A percentile compares a stretch with the other conserved stretches of the same genome.
phyloP scores from a whole-genome alignment of 2,888 invertebrate species.

The Pandemis corylana region DNA sequence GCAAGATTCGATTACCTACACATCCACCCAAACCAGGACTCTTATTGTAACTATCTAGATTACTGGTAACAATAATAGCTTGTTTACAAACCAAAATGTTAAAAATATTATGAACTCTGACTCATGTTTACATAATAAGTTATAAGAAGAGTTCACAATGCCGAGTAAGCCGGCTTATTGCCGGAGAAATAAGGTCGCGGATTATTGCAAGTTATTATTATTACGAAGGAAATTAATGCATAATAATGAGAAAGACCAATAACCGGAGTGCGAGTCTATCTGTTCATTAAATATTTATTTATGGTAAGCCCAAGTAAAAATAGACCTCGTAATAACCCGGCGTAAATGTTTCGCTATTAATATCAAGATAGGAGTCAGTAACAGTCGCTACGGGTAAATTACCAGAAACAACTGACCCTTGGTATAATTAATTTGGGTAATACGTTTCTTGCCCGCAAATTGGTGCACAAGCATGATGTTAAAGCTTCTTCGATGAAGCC shows the following conservation, averaged over 20 bases:
- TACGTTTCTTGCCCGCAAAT: conserved; percentile 28
- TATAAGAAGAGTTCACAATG: conserved; percentile 17
- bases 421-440: conserved; percentile 28
- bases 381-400: conserved; percentile 17
- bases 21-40: too few relatives aligned
- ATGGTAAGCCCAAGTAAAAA: conserved; percentile 6
- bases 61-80: too few relatives aligned
- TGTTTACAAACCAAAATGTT: too few relatives aligned
- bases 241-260: conserved; percentile 34
- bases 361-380: conserved; percentile 1
- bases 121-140: conserved; percentile 7
- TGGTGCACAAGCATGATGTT: conserved; percentile 9
- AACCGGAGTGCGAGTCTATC: conserved; percentile 16
- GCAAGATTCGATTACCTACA: too few relatives aligned
- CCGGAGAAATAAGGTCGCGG: conserved; percentile 14
- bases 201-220: conserved; percentile 39
- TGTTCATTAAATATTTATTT: conserved; percentile 17
- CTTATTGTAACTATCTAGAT: too few relatives aligned
- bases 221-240: conserved; percentile 39
- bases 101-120: neutral
- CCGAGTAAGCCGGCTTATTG: conserved; percentile 19
- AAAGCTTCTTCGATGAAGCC: conserved; percentile 5
- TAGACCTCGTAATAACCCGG: neutral
- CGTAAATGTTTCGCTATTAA: conserved; percentile 3
- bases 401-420: conserved; percentile 20